Conservation (phyloP, 2,797 vertebrate genomes). For the Pipistrellus nathusii region DNA sequence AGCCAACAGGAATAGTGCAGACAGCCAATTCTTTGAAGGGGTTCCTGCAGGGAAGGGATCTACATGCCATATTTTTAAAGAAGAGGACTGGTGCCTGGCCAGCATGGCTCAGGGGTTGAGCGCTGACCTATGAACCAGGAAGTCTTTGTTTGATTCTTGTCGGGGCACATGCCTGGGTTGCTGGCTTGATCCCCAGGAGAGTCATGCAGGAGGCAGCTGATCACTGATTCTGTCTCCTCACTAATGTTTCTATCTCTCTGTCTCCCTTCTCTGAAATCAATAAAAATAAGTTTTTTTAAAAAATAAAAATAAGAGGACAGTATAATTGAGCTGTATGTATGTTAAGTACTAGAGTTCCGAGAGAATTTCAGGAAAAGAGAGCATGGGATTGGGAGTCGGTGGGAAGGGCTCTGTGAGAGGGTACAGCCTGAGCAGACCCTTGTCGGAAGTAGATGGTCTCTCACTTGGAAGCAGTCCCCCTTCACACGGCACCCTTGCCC, state of each 20-base stretch:
- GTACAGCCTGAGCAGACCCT: not conserved
- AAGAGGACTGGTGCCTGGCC: not conserved
- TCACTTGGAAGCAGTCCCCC: not conserved
- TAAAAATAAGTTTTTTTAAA: not conserved
- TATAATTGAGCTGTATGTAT: not conserved
- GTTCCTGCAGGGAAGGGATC: slow-evolving; percentile 41
- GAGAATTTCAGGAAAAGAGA: slow-evolving; percentile 17
- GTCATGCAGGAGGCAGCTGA: too few relatives aligned
- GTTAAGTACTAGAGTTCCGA: not conserved
- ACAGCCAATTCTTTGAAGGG: not conserved
- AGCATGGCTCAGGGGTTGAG: too few relatives aligned
- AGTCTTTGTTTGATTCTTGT: too few relatives aligned
- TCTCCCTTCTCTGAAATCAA: too few relatives aligned
- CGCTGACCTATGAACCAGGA: too few relatives aligned
- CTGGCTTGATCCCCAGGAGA: too few relatives aligned
- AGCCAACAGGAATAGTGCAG: slow-evolving; percentile 1
- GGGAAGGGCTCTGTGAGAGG: not conserved
- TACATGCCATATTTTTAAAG: not conserved
- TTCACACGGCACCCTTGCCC: not conserved
- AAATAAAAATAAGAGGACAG: not conserved
- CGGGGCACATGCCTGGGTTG: too few relatives aligned
- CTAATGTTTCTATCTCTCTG: too few relatives aligned
- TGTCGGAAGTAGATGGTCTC: not conserved
- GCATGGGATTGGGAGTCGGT: not conserved
- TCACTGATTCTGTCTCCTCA: too few relatives aligned